A percentile compares a stretch with the other conserved stretches of the same genome.
These are phyloP conservation scores for Cottus gobio DNA, from an alignment of 2,113 vertebrate genomes.

Conservation along the genomic window DNA sequence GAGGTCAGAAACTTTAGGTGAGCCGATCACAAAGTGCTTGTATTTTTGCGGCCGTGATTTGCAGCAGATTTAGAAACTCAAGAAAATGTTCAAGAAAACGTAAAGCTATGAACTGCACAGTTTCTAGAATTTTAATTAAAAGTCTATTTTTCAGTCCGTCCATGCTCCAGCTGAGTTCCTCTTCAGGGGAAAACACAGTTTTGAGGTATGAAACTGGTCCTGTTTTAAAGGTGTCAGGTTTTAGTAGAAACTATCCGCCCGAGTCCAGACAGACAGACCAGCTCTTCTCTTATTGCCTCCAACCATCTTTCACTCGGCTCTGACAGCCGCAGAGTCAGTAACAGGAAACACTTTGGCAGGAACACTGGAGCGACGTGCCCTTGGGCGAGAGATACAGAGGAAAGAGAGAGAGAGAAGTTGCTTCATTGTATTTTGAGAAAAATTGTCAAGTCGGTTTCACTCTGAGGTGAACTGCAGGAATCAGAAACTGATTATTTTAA, in stretches of 20 bases:
- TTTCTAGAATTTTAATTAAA: neutral
- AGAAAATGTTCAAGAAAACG: no score
- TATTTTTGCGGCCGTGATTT: neutral
- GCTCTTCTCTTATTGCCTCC: constrained; percentile 66
- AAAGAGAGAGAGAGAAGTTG: neutral
- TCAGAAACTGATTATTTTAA: neutral
- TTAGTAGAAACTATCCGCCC: constrained; percentile 13
- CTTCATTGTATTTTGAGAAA: constrained; percentile 40
- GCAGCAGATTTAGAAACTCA: neutral
- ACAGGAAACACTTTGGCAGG: constrained; percentile 71
- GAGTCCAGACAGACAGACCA: constrained; percentile 30
- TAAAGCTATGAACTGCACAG: neutral
- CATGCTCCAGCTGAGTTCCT: neutral
- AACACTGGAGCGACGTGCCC: constrained; percentile 34
- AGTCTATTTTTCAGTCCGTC: neutral
- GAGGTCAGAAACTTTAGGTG: neutral
- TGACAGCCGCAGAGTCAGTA: constrained; percentile 60
- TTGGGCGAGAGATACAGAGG: constrained; percentile 50
- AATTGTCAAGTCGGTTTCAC: neutral
- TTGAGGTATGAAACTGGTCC: neutral
- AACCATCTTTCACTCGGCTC: constrained; percentile 66
- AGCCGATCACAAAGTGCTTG: neutral
- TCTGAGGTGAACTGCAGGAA: constrained; percentile 13
- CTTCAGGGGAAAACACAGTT: neutral
- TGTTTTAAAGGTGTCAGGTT: constrained; percentile 32